These are phyloP conservation scores for Ferrisia virgata DNA, from an alignment of 2,888 invertebrate species.

Conservation along the genomic window DNA sequence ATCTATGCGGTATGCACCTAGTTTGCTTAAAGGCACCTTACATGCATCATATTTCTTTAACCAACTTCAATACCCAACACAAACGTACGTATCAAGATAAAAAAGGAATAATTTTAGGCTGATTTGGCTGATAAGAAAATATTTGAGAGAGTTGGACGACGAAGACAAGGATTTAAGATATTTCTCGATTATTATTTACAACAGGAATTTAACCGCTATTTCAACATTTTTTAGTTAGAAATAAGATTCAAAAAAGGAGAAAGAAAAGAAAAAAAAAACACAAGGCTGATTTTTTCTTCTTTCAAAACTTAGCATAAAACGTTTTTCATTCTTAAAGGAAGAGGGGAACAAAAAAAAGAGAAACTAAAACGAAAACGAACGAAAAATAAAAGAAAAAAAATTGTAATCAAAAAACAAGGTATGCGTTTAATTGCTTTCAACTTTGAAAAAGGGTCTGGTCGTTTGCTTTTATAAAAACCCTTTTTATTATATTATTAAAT, in stretches of 20 bases:
- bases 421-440: constrained; percentile 24
- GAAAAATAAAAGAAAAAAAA: not conserved
- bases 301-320: no score
- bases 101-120: not conserved
- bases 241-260: not conserved
- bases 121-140: not conserved
- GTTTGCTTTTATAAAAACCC: constrained; percentile 28
- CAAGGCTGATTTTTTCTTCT: not conserved
- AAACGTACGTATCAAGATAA: no score
- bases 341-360: no score
- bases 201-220: not conserved
- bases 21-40: no score
- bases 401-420: constrained; percentile 24
- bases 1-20: no score
- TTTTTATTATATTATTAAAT: constrained; percentile 30
- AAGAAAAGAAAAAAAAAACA: no score
- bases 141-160: no score
- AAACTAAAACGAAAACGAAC: no score
- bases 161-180: no score
- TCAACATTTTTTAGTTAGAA: not conserved
- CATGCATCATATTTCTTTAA: no score
- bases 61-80: no score
- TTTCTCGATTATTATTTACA: not conserved
- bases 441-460: not conserved
- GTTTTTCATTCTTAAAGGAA: not conserved